A percentile compares a stretch with the other conserved stretches of the same genome.
Conservation (phyloP, 2,888 invertebrate species). For the Latheticus oryzae region DNA sequence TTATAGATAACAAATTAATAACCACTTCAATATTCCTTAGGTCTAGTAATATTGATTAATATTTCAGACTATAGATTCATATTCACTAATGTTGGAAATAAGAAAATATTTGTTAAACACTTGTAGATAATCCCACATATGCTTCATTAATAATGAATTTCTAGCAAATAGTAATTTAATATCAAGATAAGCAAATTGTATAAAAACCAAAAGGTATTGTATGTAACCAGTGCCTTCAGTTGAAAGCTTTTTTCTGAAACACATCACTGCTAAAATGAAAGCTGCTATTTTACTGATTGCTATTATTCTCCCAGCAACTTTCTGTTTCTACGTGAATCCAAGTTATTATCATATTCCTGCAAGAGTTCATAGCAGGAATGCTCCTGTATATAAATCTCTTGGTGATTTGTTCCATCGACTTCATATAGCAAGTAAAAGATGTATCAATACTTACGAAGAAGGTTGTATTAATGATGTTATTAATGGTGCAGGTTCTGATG, state of each 20-base stretch:
- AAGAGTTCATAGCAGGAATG: constrained; percentile 8
- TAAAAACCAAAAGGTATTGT: constrained; percentile 13
- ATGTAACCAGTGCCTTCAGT: not conserved
- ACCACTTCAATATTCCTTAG: not conserved
- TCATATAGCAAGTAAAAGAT: constrained; percentile 45
- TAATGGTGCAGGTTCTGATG: constrained; percentile 49
- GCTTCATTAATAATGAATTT: constrained; percentile 19
- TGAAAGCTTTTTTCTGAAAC: no score
- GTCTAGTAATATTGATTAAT: no score
- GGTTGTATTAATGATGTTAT: constrained; percentile 53
- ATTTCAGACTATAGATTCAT: no score
- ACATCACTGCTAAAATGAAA: no score
- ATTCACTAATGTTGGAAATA: no score
- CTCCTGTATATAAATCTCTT: constrained; percentile 33
- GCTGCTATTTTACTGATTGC: constrained; percentile 4
- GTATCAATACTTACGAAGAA: constrained; percentile 67
- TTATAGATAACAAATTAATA: constrained; percentile 6
- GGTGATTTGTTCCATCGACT: constrained; percentile 42
- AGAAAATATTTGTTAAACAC: constrained; percentile 2
- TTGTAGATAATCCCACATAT: constrained; percentile 4
- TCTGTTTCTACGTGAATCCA: constrained; percentile 24
- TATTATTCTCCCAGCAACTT: constrained; percentile 14
- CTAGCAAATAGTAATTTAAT: constrained; percentile 9
- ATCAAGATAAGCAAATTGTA: constrained; percentile 10
- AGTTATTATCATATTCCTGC: constrained; percentile 7